phyloP scores from a whole-genome alignment of 2,113 vertebrate species.

The Eonycteris spelaea region DNA sequence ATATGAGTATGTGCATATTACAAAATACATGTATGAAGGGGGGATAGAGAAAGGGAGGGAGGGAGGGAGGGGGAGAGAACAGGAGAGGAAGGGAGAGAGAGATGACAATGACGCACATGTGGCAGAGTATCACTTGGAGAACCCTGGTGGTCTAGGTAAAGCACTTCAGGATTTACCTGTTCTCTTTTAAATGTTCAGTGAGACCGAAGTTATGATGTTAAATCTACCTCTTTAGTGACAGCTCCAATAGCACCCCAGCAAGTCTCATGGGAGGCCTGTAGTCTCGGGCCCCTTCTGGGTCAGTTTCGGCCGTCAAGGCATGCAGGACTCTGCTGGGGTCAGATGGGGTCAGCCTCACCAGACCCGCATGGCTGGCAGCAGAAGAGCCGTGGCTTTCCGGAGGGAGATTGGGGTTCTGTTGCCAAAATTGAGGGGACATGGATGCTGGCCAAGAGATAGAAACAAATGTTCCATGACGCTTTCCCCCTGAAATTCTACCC shows the following conservation, averaged over 20 bases:
- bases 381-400: no score
- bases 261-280: accelerated
- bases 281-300: not conserved
- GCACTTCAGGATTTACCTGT: accelerated
- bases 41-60: no score
- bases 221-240: not conserved
- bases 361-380: accelerated
- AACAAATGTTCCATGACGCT: not conserved
- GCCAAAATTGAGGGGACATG: not conserved
- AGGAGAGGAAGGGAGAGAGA: not conserved
- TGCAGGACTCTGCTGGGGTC: not conserved
- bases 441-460: not conserved
- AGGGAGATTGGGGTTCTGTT: not conserved
- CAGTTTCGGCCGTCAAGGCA: not conserved
- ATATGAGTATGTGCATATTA: not conserved
- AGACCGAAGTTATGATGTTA: not conserved
- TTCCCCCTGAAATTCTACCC: not conserved
- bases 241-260: not conserved
- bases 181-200: not conserved
- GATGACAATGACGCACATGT: not conserved
- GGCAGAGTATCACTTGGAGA: not conserved
- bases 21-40: not conserved
- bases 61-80: no score
- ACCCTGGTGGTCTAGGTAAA: not conserved
- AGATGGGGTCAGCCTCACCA: not conserved